A percentile compares a stretch with the other conserved stretches of the same genome.
phyloP scores from a whole-genome alignment of 1,140 invertebrate species.

The Camponotus floridanus region DNA sequence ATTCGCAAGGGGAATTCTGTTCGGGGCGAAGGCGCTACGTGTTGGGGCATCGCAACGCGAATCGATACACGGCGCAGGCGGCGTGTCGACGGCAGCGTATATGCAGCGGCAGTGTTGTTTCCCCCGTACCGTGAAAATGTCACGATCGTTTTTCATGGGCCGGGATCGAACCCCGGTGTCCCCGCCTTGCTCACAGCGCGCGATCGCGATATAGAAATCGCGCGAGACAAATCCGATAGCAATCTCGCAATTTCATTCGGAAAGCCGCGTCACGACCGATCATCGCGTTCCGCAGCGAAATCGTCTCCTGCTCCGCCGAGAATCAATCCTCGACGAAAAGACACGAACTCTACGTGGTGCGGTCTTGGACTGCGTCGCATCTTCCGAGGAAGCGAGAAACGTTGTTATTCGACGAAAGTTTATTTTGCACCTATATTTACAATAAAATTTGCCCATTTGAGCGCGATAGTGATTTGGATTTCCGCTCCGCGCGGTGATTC shows the following conservation, averaged over 20 bases:
- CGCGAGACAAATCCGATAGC: background rate
- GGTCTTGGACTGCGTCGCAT: slow-evolving; percentile 15
- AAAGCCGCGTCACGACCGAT: slow-evolving; percentile 23
- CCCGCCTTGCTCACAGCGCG: background rate
- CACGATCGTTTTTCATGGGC: slow-evolving; percentile 12
- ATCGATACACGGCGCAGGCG: slow-evolving; percentile 73
- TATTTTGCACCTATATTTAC: background rate
- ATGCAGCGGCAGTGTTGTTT: slow-evolving; percentile 67
- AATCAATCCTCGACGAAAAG: slow-evolving; percentile 45
- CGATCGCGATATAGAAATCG: background rate
- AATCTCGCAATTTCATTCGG: slow-evolving; percentile 17
- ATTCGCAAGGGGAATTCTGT: slow-evolving; percentile 16
- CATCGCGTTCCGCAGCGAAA: slow-evolving; percentile 1
- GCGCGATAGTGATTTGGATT: background rate
- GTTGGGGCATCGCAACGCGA: slow-evolving; percentile 63
- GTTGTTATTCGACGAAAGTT: background rate
- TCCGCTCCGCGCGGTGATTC: background rate
- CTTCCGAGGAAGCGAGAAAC: background rate
- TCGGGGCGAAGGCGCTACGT: slow-evolving; percentile 70
- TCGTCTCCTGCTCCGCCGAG: background rate
- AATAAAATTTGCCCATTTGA: background rate
- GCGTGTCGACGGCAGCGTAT: slow-evolving; percentile 33
- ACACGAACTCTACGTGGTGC: background rate
- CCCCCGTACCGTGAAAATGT: slow-evolving; percentile 65
- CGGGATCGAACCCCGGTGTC: background rate